Conservation (phyloP, 2,797 vertebrate species). For the Enteromius thamalakanensis region DNA sequence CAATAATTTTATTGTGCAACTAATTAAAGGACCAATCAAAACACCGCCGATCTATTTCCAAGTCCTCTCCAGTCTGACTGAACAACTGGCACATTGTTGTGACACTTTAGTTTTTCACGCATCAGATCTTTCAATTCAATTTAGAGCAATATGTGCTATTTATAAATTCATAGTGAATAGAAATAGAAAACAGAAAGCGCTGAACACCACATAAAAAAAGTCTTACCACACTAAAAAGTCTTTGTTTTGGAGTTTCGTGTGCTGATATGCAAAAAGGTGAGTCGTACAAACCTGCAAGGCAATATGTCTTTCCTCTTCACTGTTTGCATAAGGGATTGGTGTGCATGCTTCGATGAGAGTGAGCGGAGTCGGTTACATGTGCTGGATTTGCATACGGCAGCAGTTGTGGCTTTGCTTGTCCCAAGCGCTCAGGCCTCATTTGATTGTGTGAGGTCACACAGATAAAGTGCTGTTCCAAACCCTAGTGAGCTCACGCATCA, state of each 20-base stretch:
- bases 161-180: background rate
- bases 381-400: conserved; percentile 42
- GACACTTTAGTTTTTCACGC: conserved; percentile 7
- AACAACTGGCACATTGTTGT: conserved; percentile 32
- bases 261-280: conserved; percentile 18
- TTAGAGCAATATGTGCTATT: background rate
- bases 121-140: conserved; percentile 3
- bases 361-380: background rate
- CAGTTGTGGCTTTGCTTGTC: conserved; percentile 46
- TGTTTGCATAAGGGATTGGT: conserved; percentile 42
- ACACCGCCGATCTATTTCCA: conserved; percentile 34
- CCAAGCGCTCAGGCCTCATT: conserved; percentile 11
- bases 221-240: background rate
- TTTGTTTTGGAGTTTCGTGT: background rate
- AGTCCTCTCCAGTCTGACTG: conserved; percentile 10
- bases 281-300: background rate
- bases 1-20: conserved; percentile 20
- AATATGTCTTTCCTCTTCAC: background rate
- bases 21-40: conserved; percentile 40
- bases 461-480: conserved; percentile 8
- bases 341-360: background rate
- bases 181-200: background rate
- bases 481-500: background rate
- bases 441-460: background rate
- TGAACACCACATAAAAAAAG: background rate